Base-by-base conservation (phyloP, 2,888 invertebrate genomes). In the Nomada fucata region DNA sequence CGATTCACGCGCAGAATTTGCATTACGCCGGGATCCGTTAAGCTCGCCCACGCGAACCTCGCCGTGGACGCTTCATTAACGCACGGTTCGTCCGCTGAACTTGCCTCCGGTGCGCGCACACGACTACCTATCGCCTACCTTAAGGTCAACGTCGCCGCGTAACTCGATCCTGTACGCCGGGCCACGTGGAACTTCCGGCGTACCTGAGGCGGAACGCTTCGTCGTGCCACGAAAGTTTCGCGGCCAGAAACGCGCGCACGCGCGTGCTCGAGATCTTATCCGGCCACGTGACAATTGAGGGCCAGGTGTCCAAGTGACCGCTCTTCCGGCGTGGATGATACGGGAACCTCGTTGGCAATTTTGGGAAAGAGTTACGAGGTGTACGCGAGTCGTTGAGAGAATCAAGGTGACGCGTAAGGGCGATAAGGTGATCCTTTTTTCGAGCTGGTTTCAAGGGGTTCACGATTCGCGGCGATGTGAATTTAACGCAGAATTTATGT, bases 1-100 rank as follows among this genome's bases (percentile, higher is more conserved):
- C 71, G 67, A 81, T 81, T 72, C 82, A 36, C 76, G 52, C 18
- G 76, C 82, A 23, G 68, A 72, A 82, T 82, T 81, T 76, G 81
- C 79, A 81, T 76, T 63, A 53, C 72, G 44, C 42, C 59, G 61
- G n/a, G 76, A 57, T 18, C 76, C 80, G 75, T 73, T 71, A 79
- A 59, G 59, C 73, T 26, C 80, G 64, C 76, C 82, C 82, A 82
- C 82, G 82, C 82, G 57, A 68, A 36, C 52, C 36, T 23, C 29
- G 18, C 47, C 70, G 57, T 36, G 36, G 70, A 76, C 23, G 68
- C 70, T 71, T 72, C 80, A 79, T 80, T 72, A 79, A 80, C 72
- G 79, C 80, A 36, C 5, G 15, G 23, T 55, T 52, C 61, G 55
- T 63, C 69, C 53, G 44, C 42, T 53, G 60, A 60, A 52, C 60